A percentile compares a stretch with the other conserved stretches of the same genome.
Conservation (phyloP, 2,113 vertebrate species). For the Coregonus clupeaformis region DNA sequence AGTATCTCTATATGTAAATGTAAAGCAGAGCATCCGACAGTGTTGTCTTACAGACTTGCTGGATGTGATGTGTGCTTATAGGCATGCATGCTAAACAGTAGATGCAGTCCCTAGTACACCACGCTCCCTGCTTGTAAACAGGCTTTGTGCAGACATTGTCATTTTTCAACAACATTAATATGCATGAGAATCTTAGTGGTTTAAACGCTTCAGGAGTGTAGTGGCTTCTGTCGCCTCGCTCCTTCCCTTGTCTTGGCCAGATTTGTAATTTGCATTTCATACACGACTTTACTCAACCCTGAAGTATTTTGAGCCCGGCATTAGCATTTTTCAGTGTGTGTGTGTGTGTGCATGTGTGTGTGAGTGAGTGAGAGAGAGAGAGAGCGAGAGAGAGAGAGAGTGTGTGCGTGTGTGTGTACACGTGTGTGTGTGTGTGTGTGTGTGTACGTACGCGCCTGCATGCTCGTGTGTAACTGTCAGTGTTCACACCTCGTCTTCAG, state of each 20-base stretch:
- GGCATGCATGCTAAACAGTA: slow-evolving; percentile 63
- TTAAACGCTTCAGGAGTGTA: slow-evolving; percentile 69
- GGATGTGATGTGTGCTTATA: slow-evolving; percentile 66
- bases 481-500: slow-evolving; percentile 11
- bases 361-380: not conserved
- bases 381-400: not conserved
- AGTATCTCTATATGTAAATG: not conserved
- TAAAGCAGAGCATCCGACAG: slow-evolving; percentile 61
- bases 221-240: slow-evolving; percentile 23
- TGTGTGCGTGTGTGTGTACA: slow-evolving; percentile 4
- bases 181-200: slow-evolving; percentile 73
- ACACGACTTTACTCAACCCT: slow-evolving; percentile 45
- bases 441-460: not conserved
- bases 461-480: slow-evolving; percentile 20
- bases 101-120: slow-evolving; percentile 64
- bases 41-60: slow-evolving; percentile 38
- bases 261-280: slow-evolving; percentile 54
- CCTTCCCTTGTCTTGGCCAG: slow-evolving; percentile 26
- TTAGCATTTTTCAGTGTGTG: slow-evolving; percentile 40
- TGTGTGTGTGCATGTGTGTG: not conserved
- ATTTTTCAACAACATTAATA: slow-evolving; percentile 74
- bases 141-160: slow-evolving; percentile 76
- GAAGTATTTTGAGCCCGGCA: slow-evolving; percentile 46
- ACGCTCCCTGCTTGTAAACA: slow-evolving; percentile 71
- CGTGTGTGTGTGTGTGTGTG: not conserved